Evolutionary conservation across 2,797 vertebrate species (phyloP).

Genomic region (Leptodactylus fallax): DNA sequence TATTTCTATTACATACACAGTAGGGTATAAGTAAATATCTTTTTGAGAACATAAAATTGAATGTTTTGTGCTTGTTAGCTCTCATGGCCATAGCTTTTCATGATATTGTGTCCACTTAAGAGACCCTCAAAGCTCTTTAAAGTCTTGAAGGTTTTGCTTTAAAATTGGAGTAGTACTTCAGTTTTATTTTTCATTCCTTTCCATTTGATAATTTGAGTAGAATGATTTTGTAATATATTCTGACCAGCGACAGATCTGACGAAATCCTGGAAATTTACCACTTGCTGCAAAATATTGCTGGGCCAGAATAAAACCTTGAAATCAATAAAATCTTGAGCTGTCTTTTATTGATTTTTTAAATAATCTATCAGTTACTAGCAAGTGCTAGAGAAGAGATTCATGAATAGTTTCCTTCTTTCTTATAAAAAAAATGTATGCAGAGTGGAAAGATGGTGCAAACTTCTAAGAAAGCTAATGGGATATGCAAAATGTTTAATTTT

Average conservation of each 20-base stretch:
- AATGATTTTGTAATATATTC: constrained; percentile 52
- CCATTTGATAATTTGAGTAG: constrained; percentile 51
- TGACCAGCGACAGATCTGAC: constrained; percentile 47
- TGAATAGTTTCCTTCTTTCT: constrained; percentile 51
- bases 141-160: constrained; percentile 28
- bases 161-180: constrained; percentile 43
- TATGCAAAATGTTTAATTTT: constrained; percentile 11
- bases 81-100: constrained; percentile 10
- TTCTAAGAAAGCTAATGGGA: constrained; percentile 48
- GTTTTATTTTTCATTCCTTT: constrained; percentile 48
- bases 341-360: constrained; percentile 62
- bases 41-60: constrained; percentile 15
- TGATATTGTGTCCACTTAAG: constrained; percentile 41
- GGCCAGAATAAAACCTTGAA: constrained; percentile 58
- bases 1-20: constrained; percentile 1
- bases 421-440: constrained; percentile 42
- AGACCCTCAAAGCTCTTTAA: constrained; percentile 45
- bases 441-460: constrained; percentile 26
- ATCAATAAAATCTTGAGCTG: constrained; percentile 62
- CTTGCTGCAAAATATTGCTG: constrained; percentile 60
- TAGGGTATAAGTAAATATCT: constrained; percentile 10
- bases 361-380: constrained; percentile 53
- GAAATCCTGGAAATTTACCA: constrained; percentile 61
- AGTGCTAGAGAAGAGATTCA: constrained; percentile 45
- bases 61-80: not conserved